Conservation (phyloP, 2,113 vertebrate genomes). For the Baryphthengus martii region DNA sequence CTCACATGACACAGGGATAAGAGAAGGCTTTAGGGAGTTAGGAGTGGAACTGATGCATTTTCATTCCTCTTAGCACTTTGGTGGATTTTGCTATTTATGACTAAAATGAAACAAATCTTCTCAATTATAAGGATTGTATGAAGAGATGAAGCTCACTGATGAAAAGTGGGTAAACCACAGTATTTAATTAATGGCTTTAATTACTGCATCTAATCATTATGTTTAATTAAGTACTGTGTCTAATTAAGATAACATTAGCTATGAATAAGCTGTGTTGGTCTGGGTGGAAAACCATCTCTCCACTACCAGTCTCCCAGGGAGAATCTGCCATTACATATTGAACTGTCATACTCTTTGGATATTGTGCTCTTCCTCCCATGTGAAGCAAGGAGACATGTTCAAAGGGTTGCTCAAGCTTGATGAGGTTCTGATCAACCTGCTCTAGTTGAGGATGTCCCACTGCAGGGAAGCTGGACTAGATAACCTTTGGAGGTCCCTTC, state of each 20-base stretch:
- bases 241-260: slow-evolving; percentile 14
- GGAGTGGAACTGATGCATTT: background rate
- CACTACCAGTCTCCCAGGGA: background rate
- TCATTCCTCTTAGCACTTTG: background rate
- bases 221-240: slow-evolving; percentile 28
- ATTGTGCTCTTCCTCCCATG: background rate
- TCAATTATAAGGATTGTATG: background rate
- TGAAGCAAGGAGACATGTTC: background rate
- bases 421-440: too few species aligned
- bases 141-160: background rate
- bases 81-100: background rate
- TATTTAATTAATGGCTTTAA: slow-evolving; percentile 35
- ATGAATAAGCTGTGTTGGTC: background rate
- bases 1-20: background rate
- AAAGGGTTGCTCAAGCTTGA: background rate
- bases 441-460: too few species aligned
- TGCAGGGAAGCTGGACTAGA: too few species aligned
- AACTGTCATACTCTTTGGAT: background rate
- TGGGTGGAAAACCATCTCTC: background rate
- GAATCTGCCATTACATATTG: background rate
- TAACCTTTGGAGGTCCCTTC: too few species aligned
- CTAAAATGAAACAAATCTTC: slow-evolving; percentile 9
- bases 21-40: background rate
- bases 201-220: slow-evolving; percentile 22
- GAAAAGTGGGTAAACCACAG: background rate